Evolutionary conservation across 2,888 invertebrate species (phyloP).

Genomic region (Aphelenchoides bicaudatus): DNA sequence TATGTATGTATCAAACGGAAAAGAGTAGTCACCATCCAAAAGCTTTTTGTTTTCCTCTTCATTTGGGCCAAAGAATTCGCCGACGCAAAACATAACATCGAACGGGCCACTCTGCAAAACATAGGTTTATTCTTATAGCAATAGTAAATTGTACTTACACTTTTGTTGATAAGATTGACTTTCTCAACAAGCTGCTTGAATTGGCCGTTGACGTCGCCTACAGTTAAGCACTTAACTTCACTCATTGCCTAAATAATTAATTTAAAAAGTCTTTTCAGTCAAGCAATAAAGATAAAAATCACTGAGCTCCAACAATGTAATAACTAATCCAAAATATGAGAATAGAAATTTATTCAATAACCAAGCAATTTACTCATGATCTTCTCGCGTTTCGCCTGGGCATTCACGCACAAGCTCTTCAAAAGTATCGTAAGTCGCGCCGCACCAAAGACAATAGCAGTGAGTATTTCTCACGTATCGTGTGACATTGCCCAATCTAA

Average conservation of each 20-base stretch:
- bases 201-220: conserved; percentile 57
- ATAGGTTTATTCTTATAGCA: not conserved
- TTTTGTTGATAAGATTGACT: conserved; percentile 42
- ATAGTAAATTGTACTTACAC: conserved; percentile 30
- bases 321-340: conserved; percentile 16
- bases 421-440: conserved; percentile 36
- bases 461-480: conserved; percentile 42
- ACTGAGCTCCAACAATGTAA: conserved; percentile 1
- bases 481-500: conserved; percentile 39
- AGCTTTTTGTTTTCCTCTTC: conserved; percentile 49
- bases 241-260: conserved; percentile 19
- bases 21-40: conserved; percentile 45
- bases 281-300: conserved; percentile 19
- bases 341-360: conserved; percentile 19
- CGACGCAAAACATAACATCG: conserved; percentile 59
- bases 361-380: conserved; percentile 41
- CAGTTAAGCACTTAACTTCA: conserved; percentile 46
- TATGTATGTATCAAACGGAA: conserved; percentile 57
- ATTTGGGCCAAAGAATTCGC: conserved; percentile 59
- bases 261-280: conserved; percentile 21
- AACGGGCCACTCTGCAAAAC: conserved; percentile 52
- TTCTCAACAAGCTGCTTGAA: conserved; percentile 50
- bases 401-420: conserved; percentile 44
- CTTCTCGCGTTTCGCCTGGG: conserved; percentile 42
- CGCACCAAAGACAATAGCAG: conserved; percentile 56